These are phyloP conservation scores for Heloderma charlesbogerti DNA, from an alignment of 2,113 vertebrate species.

Conservation along the genomic window DNA sequence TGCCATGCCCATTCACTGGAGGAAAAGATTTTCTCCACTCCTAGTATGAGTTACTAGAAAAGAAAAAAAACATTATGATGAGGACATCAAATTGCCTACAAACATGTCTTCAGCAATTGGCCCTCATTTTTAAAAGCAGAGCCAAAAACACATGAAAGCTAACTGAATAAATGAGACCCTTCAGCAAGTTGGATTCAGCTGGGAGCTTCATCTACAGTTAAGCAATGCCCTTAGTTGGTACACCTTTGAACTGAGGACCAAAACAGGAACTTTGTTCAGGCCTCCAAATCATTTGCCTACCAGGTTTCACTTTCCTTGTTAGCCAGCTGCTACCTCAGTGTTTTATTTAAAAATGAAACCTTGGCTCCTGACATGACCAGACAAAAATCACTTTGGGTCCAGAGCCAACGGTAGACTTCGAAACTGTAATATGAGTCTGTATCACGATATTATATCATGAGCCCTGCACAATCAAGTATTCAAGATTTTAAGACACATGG, in stretches of 20 bases:
- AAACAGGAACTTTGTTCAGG: slow-evolving; percentile 39
- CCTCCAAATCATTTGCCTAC: slow-evolving; percentile 25
- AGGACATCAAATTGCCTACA: slow-evolving; percentile 45
- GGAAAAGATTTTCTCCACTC: slow-evolving; percentile 3
- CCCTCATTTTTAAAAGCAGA: slow-evolving; percentile 38
- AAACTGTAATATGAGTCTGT: too few relatives aligned
- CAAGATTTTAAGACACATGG: background rate
- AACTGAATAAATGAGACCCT: slow-evolving; percentile 46
- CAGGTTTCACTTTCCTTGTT: background rate
- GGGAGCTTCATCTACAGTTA: slow-evolving; percentile 36
- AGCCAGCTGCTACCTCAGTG: background rate
- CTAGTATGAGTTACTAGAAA: background rate
- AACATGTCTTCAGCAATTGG: slow-evolving; percentile 46
- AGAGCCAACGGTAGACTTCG: too few relatives aligned
- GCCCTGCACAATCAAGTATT: background rate
- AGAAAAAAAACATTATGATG: background rate
- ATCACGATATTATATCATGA: too few relatives aligned
- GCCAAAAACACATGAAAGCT: slow-evolving; percentile 49
- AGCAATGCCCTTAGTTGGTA: slow-evolving; percentile 25
- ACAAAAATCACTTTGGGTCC: too few relatives aligned
- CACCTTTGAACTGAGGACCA: slow-evolving; percentile 26
- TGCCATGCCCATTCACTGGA: background rate
- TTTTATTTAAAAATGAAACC: too few relatives aligned
- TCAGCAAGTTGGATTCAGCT: slow-evolving; percentile 40
- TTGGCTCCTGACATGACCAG: too few relatives aligned